Conservation (phyloP, 2,113 vertebrate species). For the Pavo muticus region DNA sequence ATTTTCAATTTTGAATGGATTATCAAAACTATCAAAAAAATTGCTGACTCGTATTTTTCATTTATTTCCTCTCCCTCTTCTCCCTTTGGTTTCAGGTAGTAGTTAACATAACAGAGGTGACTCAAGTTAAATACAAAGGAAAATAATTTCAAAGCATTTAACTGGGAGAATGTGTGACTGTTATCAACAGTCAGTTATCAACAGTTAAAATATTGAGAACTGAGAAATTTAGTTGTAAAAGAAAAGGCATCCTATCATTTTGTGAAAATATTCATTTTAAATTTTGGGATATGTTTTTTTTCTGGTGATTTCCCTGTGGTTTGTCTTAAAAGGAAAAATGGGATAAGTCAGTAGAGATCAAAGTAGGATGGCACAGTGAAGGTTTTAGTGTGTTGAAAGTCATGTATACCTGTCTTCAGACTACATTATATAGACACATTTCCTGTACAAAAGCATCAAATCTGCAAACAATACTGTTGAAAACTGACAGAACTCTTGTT, state of each 20-base stretch:
- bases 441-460: background rate
- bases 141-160: background rate
- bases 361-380: background rate
- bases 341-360: background rate
- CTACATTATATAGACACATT: background rate
- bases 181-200: background rate
- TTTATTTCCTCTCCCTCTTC: background rate
- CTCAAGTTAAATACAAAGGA: background rate
- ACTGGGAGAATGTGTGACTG: background rate
- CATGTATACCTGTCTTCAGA: background rate
- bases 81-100: background rate
- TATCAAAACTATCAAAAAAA: background rate
- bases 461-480: background rate
- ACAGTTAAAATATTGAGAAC: background rate
- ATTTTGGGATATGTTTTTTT: background rate
- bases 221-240: background rate
- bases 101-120: slow-evolving; percentile 4
- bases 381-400: background rate
- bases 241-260: background rate
- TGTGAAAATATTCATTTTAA: background rate
- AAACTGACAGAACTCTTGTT: background rate
- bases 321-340: background rate
- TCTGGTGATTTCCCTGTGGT: background rate
- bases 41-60: background rate
- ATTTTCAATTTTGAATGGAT: slow-evolving; percentile 2